Evolutionary conservation across 2,797 vertebrate species (phyloP), one percentile per base, ranked within the genome.

Genomic region (Danionella dracula): DNA sequence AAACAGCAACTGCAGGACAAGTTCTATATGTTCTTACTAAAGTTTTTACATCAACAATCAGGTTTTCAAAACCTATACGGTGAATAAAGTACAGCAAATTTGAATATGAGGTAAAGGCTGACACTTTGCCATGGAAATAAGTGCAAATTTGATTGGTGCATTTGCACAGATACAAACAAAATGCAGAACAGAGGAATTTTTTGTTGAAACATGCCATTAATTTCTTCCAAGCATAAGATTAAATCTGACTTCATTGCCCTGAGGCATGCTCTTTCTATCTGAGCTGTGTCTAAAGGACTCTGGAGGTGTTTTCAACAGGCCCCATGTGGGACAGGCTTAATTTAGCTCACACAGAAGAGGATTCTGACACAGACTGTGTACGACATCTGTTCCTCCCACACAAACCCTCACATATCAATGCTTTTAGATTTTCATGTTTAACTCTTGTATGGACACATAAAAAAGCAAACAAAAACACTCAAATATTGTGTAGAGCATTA

Each of bases 361-460:
- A 56, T 32, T 68, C 29, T 74, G 50, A 71, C 45, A 51, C 48
- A 71, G 65, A 71, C 53, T 63, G 51, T 35, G 23, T 63, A 34
- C 69, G 71, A 66, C 71, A 66, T 55, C 50, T 66, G 53, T 55
- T 68, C 75, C 68, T 69, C 70, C 45, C 61, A 62, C 56, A 46
- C 50, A 78, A 19, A 70, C 38, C 66, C 6, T 68, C 31, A 68
- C 58, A 51, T 27, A 27, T 27, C 23, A 27, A 27, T 37, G 27
- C 6, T 71, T 13, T 74, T 44, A 75, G 35, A 71, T 45, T 53
- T 44, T 70, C 64, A 23, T 16, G 27, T 51, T 49, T n/a, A 12
- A 16, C 31, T 29, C 34, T 27, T 13, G 62, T 31, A 62, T 12
- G 34, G 13, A 53, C 12, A 62, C 12, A 21, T 19, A 31, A 38